Conservation (phyloP, 2,113 vertebrate genomes). For the Malurus alboscapulatus region DNA sequence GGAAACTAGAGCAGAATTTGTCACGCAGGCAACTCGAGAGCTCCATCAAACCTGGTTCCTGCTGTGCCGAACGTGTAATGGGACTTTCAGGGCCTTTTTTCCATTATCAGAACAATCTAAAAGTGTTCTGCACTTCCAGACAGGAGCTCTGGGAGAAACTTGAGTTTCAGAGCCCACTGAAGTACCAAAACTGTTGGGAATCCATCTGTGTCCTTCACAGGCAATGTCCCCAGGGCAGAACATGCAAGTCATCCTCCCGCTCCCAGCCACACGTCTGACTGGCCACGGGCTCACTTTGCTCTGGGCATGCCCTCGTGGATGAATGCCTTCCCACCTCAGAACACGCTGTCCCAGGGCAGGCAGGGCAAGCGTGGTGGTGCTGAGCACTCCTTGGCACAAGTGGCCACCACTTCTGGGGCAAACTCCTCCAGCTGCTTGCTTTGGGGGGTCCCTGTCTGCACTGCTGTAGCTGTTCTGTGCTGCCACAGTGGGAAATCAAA, state of each 20-base stretch:
- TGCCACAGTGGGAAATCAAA: neutral
- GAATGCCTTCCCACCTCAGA: neutral
- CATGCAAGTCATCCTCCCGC: neutral
- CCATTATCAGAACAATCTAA: neutral
- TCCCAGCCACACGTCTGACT: neutral
- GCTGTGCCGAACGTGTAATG: neutral
- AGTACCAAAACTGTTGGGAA: neutral
- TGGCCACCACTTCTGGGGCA: neutral
- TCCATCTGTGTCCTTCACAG: neutral
- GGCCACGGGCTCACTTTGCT: rapidly evolving
- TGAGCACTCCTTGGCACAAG: neutral
- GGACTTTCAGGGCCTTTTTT: neutral
- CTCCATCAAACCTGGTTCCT: neutral
- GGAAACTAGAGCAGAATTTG: neutral
- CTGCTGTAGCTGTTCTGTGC: neutral
- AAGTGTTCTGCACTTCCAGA: neutral
- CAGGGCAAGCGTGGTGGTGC: neutral
- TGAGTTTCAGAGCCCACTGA: neutral
- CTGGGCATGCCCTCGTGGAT: neutral
- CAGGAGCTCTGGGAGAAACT: neutral
- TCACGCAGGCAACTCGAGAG: neutral
- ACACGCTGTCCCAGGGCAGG: neutral
- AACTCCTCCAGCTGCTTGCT: neutral
- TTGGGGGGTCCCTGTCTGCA: neutral
- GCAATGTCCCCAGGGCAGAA: neutral